Conservation (phyloP, 2,888 invertebrate species). For the Nomada ferruginata region DNA sequence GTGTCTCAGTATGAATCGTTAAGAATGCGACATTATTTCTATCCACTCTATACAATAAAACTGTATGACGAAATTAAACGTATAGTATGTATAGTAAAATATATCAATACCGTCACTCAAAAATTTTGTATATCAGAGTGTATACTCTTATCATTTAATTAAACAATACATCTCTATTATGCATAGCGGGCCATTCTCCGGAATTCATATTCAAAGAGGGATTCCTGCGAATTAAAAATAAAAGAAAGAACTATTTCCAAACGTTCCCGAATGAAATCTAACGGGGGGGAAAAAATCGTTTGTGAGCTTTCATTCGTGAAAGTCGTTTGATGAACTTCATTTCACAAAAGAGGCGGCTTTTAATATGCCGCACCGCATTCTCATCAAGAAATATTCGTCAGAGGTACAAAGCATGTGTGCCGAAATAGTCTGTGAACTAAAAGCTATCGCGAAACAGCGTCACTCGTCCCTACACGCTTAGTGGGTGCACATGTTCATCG, state of each 20-base stretch:
- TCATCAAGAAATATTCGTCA: constrained; percentile 35
- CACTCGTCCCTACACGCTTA: constrained; percentile 12
- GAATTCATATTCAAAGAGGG: too few relatives aligned
- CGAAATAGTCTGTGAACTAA: constrained; percentile 64
- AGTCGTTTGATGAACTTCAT: constrained; percentile 46
- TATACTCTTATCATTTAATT: too few relatives aligned
- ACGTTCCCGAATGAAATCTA: neutral
- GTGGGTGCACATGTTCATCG: constrained; percentile 22
- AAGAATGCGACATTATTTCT: too few relatives aligned
- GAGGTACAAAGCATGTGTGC: constrained; percentile 44
- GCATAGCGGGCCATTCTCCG: neutral
- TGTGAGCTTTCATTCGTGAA: neutral
- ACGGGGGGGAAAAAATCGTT: neutral
- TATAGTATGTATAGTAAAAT: too few relatives aligned
- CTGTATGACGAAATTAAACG: too few relatives aligned
- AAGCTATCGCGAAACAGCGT: constrained; percentile 64
- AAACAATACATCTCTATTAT: too few relatives aligned
- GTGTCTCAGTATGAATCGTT: too few relatives aligned
- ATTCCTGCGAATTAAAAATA: too few relatives aligned
- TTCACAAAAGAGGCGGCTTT: constrained; percentile 37
- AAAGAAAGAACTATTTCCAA: neutral
- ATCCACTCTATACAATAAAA: too few relatives aligned
- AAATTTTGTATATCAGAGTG: too few relatives aligned
- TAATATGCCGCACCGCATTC: constrained; percentile 29
- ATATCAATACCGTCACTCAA: too few relatives aligned